Conservation (phyloP, 2,113 vertebrate species). For the Nerophis ophidion region DNA sequence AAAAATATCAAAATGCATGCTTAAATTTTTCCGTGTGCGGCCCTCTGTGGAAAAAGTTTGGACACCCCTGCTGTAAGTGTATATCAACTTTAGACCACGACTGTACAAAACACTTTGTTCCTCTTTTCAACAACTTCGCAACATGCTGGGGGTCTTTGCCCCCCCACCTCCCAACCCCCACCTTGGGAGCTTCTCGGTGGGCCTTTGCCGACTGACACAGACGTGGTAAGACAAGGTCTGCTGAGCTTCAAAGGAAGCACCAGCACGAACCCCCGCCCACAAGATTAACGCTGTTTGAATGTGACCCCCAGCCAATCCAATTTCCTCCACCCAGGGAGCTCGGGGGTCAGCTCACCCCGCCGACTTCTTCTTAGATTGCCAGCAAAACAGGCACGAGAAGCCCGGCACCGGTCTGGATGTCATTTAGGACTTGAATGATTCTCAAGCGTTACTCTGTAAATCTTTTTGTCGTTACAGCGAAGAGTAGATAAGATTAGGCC, state of each 20-base stretch:
- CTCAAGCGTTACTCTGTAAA: slow-evolving; percentile 8
- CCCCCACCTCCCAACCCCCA: slow-evolving; percentile 1
- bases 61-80: too few species aligned
- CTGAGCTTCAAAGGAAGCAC: slow-evolving; percentile 64
- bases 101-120: neutral
- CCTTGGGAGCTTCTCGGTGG: slow-evolving; percentile 17
- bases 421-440: slow-evolving; percentile 25
- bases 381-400: slow-evolving; percentile 8
- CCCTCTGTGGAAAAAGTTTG: too few species aligned
- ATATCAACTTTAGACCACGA: too few species aligned
- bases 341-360: slow-evolving; percentile 40
- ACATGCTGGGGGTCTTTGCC: neutral
- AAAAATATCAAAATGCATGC: too few species aligned
- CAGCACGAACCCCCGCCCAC: slow-evolving; percentile 19
- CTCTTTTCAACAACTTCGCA: neutral
- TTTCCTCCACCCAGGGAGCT: slow-evolving; percentile 52
- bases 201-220: slow-evolving; percentile 59
- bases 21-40: too few species aligned
- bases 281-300: slow-evolving; percentile 65
- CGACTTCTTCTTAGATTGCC: slow-evolving; percentile 55
- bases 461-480: neutral
- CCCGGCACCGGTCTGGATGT: slow-evolving; percentile 31
- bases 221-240: slow-evolving; percentile 52
- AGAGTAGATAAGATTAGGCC: slow-evolving; percentile 35
- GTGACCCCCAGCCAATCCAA: slow-evolving; percentile 45